These are phyloP conservation scores for Ischnus inquisitorius DNA, from an alignment of 2,888 invertebrate genomes.

Conservation along the genomic window DNA sequence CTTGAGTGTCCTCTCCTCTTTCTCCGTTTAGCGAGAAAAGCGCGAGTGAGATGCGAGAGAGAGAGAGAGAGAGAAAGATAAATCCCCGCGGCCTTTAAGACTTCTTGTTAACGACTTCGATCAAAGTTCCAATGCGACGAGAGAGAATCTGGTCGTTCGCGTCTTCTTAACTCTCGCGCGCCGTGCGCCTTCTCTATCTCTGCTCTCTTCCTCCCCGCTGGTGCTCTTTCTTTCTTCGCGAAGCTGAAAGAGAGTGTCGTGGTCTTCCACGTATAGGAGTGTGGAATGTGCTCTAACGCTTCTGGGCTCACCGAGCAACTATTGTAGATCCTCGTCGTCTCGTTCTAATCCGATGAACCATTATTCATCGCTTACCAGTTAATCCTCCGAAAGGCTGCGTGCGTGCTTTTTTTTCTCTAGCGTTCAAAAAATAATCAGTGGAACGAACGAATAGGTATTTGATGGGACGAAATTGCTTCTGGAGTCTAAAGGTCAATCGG, in stretches of 20 bases:
- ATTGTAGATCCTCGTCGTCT: background rate
- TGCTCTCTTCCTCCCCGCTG: background rate
- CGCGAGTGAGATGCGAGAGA: slow-evolving; percentile 54
- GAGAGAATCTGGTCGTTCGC: slow-evolving; percentile 24
- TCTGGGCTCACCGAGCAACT: background rate
- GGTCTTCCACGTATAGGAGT: background rate
- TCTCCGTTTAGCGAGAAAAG: slow-evolving; percentile 39
- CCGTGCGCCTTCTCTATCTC: background rate
- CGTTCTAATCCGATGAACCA: slow-evolving; percentile 2
- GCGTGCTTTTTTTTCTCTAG: background rate
- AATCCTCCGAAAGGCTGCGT: background rate
- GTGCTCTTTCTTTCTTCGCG: slow-evolving; percentile 4
- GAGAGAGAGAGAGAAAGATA: slow-evolving; percentile 69
- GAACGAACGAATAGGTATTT: background rate
- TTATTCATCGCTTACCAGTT: background rate
- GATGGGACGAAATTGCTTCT: background rate
- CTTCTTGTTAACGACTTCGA: slow-evolving; percentile 47
- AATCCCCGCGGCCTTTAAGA: slow-evolving; percentile 39
- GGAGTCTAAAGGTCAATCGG: background rate
- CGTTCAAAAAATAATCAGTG: background rate
- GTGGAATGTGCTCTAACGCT: slow-evolving; percentile 32
- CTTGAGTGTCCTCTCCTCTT: slow-evolving; percentile 64
- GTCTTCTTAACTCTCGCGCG: background rate
- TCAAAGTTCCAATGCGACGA: slow-evolving; percentile 45
- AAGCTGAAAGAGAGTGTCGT: slow-evolving; percentile 5